phyloP scores from a whole-genome alignment of 2,888 invertebrate species.

The Dichetophora obliterata region DNA sequence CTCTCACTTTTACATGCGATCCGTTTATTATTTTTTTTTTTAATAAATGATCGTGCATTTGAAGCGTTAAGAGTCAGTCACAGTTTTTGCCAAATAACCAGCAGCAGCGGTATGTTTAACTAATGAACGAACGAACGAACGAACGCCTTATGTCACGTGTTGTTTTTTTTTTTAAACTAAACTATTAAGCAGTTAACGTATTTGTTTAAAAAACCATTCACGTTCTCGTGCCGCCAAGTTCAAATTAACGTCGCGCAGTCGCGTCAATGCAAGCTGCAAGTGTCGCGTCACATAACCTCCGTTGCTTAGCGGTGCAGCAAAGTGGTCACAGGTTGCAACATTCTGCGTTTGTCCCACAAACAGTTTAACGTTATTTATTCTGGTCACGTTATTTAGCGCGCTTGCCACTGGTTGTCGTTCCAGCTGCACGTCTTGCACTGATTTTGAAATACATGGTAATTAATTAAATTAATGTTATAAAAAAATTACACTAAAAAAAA shows the following conservation, averaged over 20 bases:
- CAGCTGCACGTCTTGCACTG: constrained; percentile 30
- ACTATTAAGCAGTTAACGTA: not conserved
- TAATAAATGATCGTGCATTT: not conserved
- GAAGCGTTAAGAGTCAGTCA: not conserved
- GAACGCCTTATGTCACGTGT: constrained; percentile 15
- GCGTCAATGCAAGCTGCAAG: not conserved
- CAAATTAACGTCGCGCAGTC: constrained; percentile 8
- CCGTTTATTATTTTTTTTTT: not conserved
- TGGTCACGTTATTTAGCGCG: constrained; percentile 6
- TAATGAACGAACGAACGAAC: not conserved
- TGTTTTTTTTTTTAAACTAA: not conserved
- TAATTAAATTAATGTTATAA: constrained; percentile 12
- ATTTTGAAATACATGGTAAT: constrained; percentile 35
- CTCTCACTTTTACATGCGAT: constrained; percentile 31
- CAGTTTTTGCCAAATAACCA: constrained; percentile 13
- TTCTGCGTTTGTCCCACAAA: not conserved
- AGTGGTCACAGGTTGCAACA: constrained; percentile 1
- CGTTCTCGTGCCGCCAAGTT: constrained; percentile 10
- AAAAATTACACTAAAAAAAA: not conserved
- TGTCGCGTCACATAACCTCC: not conserved
- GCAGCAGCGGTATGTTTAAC: not conserved
- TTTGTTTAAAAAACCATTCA: not conserved
- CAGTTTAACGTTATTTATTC: not conserved
- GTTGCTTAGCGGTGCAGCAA: not conserved
- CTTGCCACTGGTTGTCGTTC: not conserved